Conservation (phyloP, 2,888 invertebrate species). For the Epistrophella euchroma region DNA sequence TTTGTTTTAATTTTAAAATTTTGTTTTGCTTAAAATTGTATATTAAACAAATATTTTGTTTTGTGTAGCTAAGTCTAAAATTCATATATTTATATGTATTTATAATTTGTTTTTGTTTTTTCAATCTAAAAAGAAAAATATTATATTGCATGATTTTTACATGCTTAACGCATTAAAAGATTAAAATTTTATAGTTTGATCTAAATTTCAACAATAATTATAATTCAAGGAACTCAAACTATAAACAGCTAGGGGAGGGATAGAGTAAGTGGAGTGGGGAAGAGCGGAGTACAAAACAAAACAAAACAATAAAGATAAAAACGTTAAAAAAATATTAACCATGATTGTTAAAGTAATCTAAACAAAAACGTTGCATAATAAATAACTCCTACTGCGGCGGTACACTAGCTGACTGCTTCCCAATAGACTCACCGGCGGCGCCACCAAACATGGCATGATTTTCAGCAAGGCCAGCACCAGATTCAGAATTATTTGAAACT, state of each 20-base stretch:
- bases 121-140: neutral
- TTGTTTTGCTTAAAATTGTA: conserved; percentile 42
- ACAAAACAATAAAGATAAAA: neutral
- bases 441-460: conserved; percentile 4
- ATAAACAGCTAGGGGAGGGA: conserved; percentile 4
- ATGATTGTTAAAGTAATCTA: conserved; percentile 33
- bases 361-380: conserved; percentile 39
- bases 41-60: conserved; percentile 38
- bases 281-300: neutral
- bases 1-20: conserved; percentile 49
- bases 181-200: neutral
- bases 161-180: conserved; percentile 13
- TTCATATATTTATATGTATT: conserved; percentile 35
- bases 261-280: neutral
- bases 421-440: conserved; percentile 29
- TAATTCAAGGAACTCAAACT: conserved; percentile 5
- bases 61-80: conserved; percentile 43
- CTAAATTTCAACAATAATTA: conserved; percentile 25
- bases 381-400: conserved; percentile 50
- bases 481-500: conserved; percentile 34
- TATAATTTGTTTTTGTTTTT: conserved; percentile 1
- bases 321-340: neutral
- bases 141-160: conserved; percentile 17
- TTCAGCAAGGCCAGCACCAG: conserved; percentile 35
- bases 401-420: conserved; percentile 35